These are phyloP conservation scores for Onychostoma macrolepis DNA, from an alignment of 2,113 vertebrate genomes.

Conservation along the genomic window DNA sequence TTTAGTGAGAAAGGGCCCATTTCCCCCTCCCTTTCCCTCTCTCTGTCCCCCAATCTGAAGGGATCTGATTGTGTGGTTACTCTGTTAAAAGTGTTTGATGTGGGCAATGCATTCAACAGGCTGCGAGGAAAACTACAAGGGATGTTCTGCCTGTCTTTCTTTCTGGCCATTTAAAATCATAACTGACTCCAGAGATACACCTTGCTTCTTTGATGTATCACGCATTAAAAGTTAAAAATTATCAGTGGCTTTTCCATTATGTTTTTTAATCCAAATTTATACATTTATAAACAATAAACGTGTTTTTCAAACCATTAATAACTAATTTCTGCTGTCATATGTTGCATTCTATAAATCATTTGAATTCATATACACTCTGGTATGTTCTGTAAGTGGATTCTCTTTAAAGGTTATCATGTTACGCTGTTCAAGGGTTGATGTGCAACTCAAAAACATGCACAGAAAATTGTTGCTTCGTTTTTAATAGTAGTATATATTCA, in stretches of 20 bases:
- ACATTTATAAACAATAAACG: background rate
- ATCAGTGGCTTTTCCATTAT: background rate
- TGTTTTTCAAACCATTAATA: background rate
- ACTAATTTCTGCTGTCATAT: background rate
- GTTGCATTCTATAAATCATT: background rate
- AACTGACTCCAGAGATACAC: background rate
- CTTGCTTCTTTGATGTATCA: background rate
- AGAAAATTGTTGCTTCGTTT: background rate
- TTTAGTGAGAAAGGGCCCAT: conserved; percentile 87
- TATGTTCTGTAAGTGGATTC: background rate
- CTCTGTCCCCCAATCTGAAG: conserved; percentile 74
- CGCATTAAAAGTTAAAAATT: background rate
- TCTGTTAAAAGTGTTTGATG: conserved; percentile 88
- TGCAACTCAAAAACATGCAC: background rate
- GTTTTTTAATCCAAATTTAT: background rate
- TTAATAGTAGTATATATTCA: background rate
- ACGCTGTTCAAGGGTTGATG: conserved; percentile 14
- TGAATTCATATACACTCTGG: background rate
- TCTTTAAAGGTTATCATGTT: conserved; percentile 17
- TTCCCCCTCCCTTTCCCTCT: conserved; percentile 76
- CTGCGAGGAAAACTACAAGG: conserved; percentile 72
- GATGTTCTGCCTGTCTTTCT: conserved; percentile 57
- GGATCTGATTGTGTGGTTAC: conserved; percentile 87
- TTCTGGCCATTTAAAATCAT: conserved; percentile 10
- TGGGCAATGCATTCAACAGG: conserved; percentile 84